These are phyloP conservation scores for Hydrolagus colliei DNA, from an alignment of 2,797 vertebrate species.

Conservation along the genomic window DNA sequence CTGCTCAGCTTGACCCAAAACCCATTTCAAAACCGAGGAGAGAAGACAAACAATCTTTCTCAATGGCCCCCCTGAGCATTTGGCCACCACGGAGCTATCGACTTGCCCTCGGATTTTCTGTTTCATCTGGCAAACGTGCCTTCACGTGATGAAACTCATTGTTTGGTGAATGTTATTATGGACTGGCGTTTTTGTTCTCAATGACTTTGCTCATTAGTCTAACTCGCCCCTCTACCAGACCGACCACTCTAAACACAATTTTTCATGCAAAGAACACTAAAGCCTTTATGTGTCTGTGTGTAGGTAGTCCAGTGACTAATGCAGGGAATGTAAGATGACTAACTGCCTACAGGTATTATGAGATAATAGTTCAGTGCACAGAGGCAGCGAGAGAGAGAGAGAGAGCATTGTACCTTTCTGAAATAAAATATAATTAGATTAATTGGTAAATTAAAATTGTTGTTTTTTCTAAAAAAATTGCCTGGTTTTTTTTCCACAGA, in stretches of 20 bases:
- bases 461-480: not conserved
- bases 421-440: not conserved
- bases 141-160: not conserved
- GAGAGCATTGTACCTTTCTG: not conserved
- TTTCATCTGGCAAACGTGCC: too few species aligned
- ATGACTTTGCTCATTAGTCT: not conserved
- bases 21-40: too few species aligned
- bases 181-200: not conserved
- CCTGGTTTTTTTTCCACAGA: constrained; percentile 43
- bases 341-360: not conserved
- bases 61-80: not conserved
- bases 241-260: not conserved
- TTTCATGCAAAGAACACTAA: too few species aligned
- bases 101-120: not conserved
- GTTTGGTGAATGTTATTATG: not conserved
- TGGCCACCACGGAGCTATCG: not conserved
- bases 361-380: not conserved
- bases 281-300: too few species aligned
- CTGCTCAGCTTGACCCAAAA: not conserved
- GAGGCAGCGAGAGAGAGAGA: not conserved
- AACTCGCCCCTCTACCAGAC: not conserved
- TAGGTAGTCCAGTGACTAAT: too few species aligned
- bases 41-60: not conserved
- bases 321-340: too few species aligned
- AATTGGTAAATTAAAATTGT: not conserved